Percentiles rank a stretch among this genome's conserved stretches.
Evolutionary conservation across 2,888 invertebrate species (phyloP).

Genomic region (Eumacrocentrus americanus): DNA sequence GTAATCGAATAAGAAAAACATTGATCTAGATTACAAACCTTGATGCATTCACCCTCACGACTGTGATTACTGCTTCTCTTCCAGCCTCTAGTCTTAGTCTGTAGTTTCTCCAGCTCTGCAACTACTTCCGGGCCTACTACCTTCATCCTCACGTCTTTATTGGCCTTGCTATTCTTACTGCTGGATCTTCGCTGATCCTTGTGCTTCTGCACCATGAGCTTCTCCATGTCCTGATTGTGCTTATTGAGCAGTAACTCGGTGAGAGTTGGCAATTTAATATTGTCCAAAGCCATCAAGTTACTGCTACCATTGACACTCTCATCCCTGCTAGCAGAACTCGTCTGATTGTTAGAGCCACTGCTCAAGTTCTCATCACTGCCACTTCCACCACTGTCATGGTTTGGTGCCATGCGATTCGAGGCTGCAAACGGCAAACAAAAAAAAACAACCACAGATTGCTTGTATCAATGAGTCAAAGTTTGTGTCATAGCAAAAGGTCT

Average conservation of each 20-base stretch:
- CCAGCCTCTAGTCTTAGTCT: conserved; percentile 62
- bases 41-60: conserved; percentile 66
- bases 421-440: conserved; percentile 38
- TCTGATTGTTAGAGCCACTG: conserved; percentile 66
- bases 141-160: conserved; percentile 56
- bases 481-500: background rate
- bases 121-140: conserved; percentile 52
- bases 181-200: conserved; percentile 66
- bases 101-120: conserved; percentile 42
- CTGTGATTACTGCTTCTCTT: conserved; percentile 71
- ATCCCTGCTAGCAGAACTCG: conserved; percentile 62
- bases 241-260: conserved; percentile 68
- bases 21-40: too few relatives aligned
- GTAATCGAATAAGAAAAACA: too few relatives aligned
- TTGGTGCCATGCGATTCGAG: conserved; percentile 62
- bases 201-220: conserved; percentile 74
- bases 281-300: conserved; percentile 47
- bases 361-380: conserved; percentile 69
- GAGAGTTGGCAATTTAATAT: conserved; percentile 64
- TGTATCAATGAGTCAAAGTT: background rate
- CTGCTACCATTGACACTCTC: conserved; percentile 62
- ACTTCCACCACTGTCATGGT: conserved; percentile 67
- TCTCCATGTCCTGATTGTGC: conserved; percentile 85
- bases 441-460: too few relatives aligned
- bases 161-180: conserved; percentile 62